Evolutionary conservation across 2,888 invertebrate species (phyloP).

Genomic region (Dolomedes plantarius): DNA sequence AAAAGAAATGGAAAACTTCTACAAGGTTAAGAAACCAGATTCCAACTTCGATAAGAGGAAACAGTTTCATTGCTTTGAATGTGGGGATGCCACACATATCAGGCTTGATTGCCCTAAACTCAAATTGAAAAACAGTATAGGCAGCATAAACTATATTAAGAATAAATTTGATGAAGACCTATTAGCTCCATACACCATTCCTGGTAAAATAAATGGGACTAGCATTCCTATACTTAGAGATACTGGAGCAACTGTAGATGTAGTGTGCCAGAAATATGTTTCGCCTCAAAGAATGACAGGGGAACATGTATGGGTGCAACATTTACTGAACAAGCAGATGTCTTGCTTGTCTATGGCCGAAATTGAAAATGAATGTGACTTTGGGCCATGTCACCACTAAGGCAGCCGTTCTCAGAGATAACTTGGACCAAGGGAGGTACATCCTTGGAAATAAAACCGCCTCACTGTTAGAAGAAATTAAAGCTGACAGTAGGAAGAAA

Average conservation of each 20-base stretch:
- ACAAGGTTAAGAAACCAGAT: too few species aligned
- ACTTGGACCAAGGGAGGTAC: slow-evolving; percentile 25
- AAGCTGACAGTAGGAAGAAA: not conserved
- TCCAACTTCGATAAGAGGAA: too few species aligned
- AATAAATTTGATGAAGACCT: too few species aligned
- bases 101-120: too few species aligned
- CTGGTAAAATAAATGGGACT: too few species aligned
- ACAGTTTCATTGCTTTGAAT: too few species aligned
- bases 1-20: too few species aligned
- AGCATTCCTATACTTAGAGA: slow-evolving; percentile 20
- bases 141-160: too few species aligned
- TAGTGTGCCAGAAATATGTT: slow-evolving; percentile 18
- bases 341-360: slow-evolving; percentile 23
- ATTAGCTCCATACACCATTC: too few species aligned
- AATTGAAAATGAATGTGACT: slow-evolving; percentile 6
- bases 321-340: not conserved
- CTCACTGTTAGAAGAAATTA: slow-evolving; percentile 8
- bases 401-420: slow-evolving; percentile 20
- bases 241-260: slow-evolving; percentile 24
- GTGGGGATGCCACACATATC: too few species aligned
- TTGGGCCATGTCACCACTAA: not conserved
- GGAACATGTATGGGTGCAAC: slow-evolving; percentile 12
- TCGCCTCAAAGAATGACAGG: not conserved
- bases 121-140: too few species aligned
- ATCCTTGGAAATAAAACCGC: slow-evolving; percentile 27